A percentile compares a stretch with the other conserved stretches of the same genome.
phyloP scores from a whole-genome alignment of 2,797 vertebrate genomes.

The Austrolebias charrua region DNA sequence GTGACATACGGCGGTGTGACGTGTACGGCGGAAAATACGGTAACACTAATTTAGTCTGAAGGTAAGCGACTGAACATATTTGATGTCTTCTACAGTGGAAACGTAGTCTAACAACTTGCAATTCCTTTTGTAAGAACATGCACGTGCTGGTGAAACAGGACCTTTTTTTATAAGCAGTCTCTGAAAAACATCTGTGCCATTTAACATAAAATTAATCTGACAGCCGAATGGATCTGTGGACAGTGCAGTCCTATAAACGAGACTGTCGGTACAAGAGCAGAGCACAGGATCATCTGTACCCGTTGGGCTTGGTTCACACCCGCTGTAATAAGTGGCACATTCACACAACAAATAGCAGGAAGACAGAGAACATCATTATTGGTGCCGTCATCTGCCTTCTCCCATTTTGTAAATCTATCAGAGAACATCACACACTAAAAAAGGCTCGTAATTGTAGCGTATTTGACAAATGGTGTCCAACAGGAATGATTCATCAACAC shows the following conservation, averaged over 20 bases:
- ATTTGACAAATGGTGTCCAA: constrained; percentile 45
- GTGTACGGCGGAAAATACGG: no score
- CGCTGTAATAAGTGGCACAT: constrained; percentile 34
- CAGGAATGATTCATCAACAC: constrained; percentile 47
- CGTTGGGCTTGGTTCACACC: constrained; percentile 28
- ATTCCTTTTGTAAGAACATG: no score
- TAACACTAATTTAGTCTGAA: no score
- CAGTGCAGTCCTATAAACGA: constrained; percentile 15
- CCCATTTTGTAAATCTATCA: constrained; percentile 61
- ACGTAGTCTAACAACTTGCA: no score
- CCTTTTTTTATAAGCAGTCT: neutral
- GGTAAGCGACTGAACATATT: no score
- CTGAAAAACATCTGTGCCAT: constrained; percentile 1
- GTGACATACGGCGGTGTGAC: no score
- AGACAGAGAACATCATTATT: constrained; percentile 60
- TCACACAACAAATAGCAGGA: constrained; percentile 42
- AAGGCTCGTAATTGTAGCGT: constrained; percentile 35
- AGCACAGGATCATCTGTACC: constrained; percentile 48
- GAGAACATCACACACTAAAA: constrained; percentile 42
- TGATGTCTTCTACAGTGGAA: no score
- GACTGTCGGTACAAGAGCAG: constrained; percentile 44
- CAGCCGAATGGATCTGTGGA: constrained; percentile 14
- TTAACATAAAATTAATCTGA: constrained; percentile 2
- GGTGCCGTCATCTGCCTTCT: constrained; percentile 40
- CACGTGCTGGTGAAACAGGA: no score